These are phyloP conservation scores for Morus bassanus DNA, from an alignment of 2,797 vertebrate genomes.

Conservation along the genomic window DNA sequence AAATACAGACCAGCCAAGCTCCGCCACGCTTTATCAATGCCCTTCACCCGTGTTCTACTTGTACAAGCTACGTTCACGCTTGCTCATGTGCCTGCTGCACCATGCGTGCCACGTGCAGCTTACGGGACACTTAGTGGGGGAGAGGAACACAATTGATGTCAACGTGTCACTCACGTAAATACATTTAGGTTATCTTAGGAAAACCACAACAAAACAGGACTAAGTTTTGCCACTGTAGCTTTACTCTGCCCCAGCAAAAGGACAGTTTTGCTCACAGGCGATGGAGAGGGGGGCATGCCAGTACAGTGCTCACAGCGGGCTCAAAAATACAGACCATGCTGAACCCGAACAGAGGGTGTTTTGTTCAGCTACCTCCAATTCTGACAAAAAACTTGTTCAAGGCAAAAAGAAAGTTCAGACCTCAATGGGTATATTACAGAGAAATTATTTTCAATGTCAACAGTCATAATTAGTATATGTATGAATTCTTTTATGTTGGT, in stretches of 20 bases:
- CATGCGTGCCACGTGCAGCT: rapidly evolving
- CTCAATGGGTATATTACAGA: background rate
- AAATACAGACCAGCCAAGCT: background rate
- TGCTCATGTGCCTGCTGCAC: background rate
- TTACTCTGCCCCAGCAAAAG: background rate
- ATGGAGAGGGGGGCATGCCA: rapidly evolving
- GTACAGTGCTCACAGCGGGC: background rate
- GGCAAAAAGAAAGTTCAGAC: background rate
- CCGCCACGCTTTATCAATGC: background rate
- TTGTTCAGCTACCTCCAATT: background rate
- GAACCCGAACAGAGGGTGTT: background rate
- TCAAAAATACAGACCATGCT: background rate
- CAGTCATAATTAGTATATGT: background rate
- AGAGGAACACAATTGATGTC: background rate
- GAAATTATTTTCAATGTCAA: background rate
- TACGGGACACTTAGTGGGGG: background rate
- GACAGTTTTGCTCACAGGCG: background rate
- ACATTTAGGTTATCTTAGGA: background rate
- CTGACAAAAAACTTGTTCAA: rapidly evolving
- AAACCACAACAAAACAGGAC: background rate
- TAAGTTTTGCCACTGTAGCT: background rate
- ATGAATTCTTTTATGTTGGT: background rate
- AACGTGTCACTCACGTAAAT: background rate
- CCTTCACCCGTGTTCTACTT: background rate
- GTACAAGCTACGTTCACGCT: background rate